Evolutionary conservation across 2,113 vertebrate species (phyloP), one percentile per base, ranked within the genome.

Genomic region (human): DNA sequence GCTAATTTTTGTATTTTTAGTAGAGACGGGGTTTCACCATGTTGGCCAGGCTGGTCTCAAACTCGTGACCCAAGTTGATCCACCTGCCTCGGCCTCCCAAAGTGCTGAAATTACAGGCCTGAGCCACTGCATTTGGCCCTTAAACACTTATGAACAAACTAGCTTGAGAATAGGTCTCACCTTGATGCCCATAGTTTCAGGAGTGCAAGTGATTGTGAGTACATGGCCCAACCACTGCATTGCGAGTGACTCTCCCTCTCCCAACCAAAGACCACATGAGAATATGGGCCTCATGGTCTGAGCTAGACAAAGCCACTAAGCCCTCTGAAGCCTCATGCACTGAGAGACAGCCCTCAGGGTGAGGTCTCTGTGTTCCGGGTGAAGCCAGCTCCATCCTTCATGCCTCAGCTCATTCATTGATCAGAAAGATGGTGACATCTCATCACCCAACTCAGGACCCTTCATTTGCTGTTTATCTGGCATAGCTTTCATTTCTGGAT

Each of bases 201-300:
- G 52, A 72, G 2, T 13, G 40, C 6, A 50, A 72, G 35, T 8
- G 9, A 22, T 30, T 8, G 3, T 38, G 75, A 81, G 45, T 22
- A 16, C 4, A 27, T 43, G n/a, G 70, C 22, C 27, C 32, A 32
- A 14, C 18, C 13, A 48, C 6, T 20, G 43, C 0, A 0, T 5
- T 38, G 57, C 50, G 38, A 0, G 0, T 17, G 75, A 6, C 61
- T 88, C 14, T 73, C 55, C 20, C 2, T 2, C 0, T 16, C 64
- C 73, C 23, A 57, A 22, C 20, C 52, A 12, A 48, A 85, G 40
- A 35, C 25, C 8, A 8, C 3, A 2, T 16, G 22, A 57, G 70
- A 22, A n/a, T 5, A 2, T 38, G 6, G 16, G 32, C 43, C 23
- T 38, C 8, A 1, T 6, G 55, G 11, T 75, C 64, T 55, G 64